Conservation (phyloP, 2,797 vertebrate genomes). For the Lophotriccus pileatus region DNA sequence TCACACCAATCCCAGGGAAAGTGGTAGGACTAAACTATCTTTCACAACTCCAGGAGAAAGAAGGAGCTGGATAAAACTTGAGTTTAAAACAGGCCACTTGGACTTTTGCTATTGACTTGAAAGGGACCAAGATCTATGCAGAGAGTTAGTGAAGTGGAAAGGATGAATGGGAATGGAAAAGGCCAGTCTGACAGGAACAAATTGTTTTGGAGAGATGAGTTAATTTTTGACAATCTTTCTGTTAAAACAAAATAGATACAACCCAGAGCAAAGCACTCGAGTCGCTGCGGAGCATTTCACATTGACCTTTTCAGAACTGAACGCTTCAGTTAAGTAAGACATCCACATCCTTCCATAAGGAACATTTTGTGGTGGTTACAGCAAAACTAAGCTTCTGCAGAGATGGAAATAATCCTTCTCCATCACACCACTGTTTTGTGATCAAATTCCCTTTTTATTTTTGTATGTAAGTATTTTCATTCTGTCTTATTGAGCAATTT, state of each 20-base stretch:
- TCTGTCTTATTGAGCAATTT: not conserved
- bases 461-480: not conserved
- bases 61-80: not conserved
- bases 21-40: not conserved
- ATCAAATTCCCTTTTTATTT: not conserved
- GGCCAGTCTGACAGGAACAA: slow-evolving; percentile 55
- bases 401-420: not conserved
- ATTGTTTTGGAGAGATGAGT: slow-evolving; percentile 59
- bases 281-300: not conserved
- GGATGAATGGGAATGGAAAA: slow-evolving; percentile 53
- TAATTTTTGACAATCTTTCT: slow-evolving; percentile 65
- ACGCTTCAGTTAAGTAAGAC: slow-evolving; percentile 20
- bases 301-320: slow-evolving; percentile 59
- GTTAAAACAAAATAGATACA: slow-evolving; percentile 60
- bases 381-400: not conserved
- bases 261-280: slow-evolving; percentile 40
- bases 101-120: not conserved
- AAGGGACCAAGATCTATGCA: not conserved
- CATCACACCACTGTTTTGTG: not conserved
- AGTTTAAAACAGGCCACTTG: not conserved
- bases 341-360: not conserved
- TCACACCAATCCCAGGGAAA: not conserved
- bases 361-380: not conserved
- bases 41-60: not conserved
- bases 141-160: not conserved